Conservation (phyloP, 2,797 vertebrate genomes). For the Molothrus ater region DNA sequence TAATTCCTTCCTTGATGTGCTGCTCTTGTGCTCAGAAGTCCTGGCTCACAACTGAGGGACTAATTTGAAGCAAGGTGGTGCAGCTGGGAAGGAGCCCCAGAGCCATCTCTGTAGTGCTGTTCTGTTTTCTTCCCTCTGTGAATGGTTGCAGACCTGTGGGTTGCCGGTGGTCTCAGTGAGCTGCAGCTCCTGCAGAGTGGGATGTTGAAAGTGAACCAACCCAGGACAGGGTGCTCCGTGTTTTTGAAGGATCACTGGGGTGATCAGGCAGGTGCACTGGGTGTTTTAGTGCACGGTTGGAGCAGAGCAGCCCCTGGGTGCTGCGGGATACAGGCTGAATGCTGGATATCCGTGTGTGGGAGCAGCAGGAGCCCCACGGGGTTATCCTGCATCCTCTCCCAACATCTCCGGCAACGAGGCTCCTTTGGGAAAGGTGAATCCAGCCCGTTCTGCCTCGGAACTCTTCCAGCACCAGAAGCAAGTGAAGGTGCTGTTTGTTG, state of each 20-base stretch:
- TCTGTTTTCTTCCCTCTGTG: not conserved
- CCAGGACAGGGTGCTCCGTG: not conserved
- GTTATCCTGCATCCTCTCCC: not conserved
- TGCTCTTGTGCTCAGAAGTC: not conserved
- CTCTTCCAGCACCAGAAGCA: not conserved
- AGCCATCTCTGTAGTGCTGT: not conserved
- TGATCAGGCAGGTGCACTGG: accelerated
- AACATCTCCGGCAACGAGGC: not conserved
- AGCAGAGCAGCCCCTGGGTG: not conserved
- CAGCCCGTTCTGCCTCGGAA: accelerated
- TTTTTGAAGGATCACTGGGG: not conserved
- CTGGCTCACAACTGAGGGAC: not conserved
- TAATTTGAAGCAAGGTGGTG: not conserved
- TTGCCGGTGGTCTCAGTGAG: not conserved
- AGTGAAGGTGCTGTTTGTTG: not conserved
- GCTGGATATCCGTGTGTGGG: not conserved
- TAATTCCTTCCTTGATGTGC: not conserved
- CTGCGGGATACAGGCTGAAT: not conserved
- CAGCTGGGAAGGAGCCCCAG: not conserved
- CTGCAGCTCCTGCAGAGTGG: not conserved
- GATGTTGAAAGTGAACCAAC: not conserved
- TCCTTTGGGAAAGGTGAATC: not conserved
- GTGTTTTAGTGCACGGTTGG: not conserved
- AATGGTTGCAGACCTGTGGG: not conserved
- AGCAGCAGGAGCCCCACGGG: accelerated